These are phyloP conservation scores for Nomada ruficornis DNA, from an alignment of 2,888 invertebrate genomes.

Conservation along the genomic window DNA sequence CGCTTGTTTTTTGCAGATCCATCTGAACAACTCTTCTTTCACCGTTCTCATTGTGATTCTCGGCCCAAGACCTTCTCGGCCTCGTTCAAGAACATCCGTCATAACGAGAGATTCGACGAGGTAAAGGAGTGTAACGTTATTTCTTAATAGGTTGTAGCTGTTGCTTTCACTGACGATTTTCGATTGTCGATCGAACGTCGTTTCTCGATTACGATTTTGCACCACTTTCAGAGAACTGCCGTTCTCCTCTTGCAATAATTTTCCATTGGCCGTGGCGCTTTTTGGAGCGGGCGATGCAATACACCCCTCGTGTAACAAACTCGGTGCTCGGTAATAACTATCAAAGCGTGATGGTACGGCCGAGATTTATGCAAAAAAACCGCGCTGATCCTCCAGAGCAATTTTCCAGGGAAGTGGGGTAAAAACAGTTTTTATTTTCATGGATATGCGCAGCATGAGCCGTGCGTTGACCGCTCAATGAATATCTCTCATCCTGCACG, in stretches of 20 bases:
- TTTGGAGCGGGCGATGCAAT: background rate
- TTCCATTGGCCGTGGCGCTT: background rate
- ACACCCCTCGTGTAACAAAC: background rate
- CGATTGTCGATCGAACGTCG: conserved; percentile 39
- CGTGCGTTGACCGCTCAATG: conserved; percentile 51
- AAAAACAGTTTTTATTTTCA: conserved; percentile 45
- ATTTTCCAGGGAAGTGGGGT: conserved; percentile 36
- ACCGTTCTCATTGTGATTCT: conserved; percentile 60
- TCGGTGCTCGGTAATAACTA: background rate
- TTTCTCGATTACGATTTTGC: background rate
- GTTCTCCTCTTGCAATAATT: background rate
- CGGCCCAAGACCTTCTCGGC: background rate
- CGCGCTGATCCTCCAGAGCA: conserved; percentile 22
- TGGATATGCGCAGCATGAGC: conserved; percentile 13
- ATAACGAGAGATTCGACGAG: background rate
- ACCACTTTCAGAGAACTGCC: conserved; percentile 14
- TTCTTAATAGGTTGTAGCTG: background rate
- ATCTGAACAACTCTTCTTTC: conserved; percentile 71
- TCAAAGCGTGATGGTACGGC: background rate
- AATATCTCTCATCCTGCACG: conserved; percentile 51
- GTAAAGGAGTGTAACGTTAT: background rate
- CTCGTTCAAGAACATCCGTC: background rate
- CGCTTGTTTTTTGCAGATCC: conserved; percentile 77
- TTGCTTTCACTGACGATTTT: conserved; percentile 23
- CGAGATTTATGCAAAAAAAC: conserved; percentile 26